Evolutionary conservation across 2,888 invertebrate genomes (phyloP).

Genomic region (Macroteleia sp.): DNA sequence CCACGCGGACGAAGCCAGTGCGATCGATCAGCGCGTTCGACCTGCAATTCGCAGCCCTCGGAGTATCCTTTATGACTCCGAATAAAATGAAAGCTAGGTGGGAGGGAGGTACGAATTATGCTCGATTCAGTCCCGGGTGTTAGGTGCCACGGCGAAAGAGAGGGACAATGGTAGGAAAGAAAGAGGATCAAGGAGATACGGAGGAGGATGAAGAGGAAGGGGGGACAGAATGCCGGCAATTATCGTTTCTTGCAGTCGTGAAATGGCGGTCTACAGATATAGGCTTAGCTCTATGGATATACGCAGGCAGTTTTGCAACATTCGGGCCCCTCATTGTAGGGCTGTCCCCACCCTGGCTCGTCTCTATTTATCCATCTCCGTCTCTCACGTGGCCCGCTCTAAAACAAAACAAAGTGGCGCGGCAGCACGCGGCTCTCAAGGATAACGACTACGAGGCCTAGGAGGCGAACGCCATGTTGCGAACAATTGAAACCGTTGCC

Average conservation of each 20-base stretch:
- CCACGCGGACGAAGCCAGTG: not conserved
- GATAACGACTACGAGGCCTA: conserved; percentile 81
- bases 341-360: conserved; percentile 35
- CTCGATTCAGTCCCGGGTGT: conserved; percentile 43
- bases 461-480: conserved; percentile 78
- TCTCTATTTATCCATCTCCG: conserved; percentile 58
- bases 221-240: conserved; percentile 70
- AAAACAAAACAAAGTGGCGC: conserved; percentile 79
- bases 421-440: conserved; percentile 80
- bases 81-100: conserved; percentile 14
- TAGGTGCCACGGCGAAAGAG: conserved; percentile 41
- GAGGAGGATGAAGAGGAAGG: conserved; percentile 17
- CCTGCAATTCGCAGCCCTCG: conserved; percentile 25
- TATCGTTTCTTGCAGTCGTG: conserved; percentile 76
- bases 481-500: conserved; percentile 82
- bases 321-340: conserved; percentile 75
- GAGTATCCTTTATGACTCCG: conserved; percentile 32
- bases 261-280: conserved; percentile 62
- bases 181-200: conserved; percentile 50
- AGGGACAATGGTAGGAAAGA: conserved; percentile 35
- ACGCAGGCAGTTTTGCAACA: conserved; percentile 75
- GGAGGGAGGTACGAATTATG: conserved; percentile 32
- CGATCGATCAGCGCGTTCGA: conserved; percentile 30
- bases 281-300: conserved; percentile 69
- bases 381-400: conserved; percentile 72